These are phyloP conservation scores for Megastigmus dorsalis DNA, from an alignment of 2,888 invertebrate genomes.

Conservation along the genomic window DNA sequence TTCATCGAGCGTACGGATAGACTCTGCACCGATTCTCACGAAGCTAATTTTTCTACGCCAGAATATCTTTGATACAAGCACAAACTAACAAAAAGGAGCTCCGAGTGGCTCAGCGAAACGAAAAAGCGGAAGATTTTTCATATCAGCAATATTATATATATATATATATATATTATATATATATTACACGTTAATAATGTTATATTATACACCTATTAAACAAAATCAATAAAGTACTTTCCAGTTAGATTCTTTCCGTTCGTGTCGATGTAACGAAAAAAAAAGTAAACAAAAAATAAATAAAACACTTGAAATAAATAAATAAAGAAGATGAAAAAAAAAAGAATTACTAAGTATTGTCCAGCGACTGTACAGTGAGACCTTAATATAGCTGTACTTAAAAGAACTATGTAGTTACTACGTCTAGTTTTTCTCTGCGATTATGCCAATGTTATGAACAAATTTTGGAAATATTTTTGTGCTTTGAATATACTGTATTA, in stretches of 20 bases:
- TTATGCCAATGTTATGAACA: conserved; percentile 52
- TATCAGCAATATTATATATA: conserved; percentile 43
- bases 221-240: conserved; percentile 19
- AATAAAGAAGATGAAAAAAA: neutral
- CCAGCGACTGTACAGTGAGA: conserved; percentile 48
- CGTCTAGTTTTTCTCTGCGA: conserved; percentile 55
- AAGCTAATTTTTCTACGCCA: conserved; percentile 32
- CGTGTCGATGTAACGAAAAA: conserved; percentile 41
- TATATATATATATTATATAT: conserved; percentile 4
- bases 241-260: conserved; percentile 49
- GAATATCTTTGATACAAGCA: conserved; percentile 45
- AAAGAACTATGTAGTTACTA: conserved; percentile 47
- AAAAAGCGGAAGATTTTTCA: conserved; percentile 29
- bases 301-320: too few species aligned
- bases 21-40: conserved; percentile 30
- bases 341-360: conserved; percentile 40
- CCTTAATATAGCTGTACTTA: conserved; percentile 44
- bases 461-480: conserved; percentile 58
- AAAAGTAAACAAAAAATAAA: too few species aligned
- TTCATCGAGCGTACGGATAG: conserved; percentile 45
- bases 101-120: neutral
- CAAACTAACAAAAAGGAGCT: conserved; percentile 38
- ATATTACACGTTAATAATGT: too few species aligned
- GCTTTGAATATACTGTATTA: conserved; percentile 54
- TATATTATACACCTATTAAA: conserved; percentile 12